phyloP scores from a whole-genome alignment of 2,113 vertebrate species.

The Xyrauchen texanus region DNA sequence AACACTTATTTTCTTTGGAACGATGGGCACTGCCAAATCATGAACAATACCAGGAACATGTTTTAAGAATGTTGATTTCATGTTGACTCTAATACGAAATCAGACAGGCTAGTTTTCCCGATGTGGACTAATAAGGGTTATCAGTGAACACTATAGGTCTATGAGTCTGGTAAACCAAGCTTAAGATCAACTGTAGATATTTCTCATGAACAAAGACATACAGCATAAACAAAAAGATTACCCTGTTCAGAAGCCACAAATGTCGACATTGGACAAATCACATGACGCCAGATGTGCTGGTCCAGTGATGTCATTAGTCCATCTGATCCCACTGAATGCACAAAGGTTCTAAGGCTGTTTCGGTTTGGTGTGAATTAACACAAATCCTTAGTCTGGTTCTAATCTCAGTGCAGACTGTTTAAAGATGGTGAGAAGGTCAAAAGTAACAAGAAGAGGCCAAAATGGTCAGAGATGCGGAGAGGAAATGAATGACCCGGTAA shows the following conservation, averaged over 20 bases:
- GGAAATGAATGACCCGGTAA: slow-evolving; percentile 85
- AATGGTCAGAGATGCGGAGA: slow-evolving; percentile 79
- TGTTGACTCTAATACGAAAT: slow-evolving; percentile 2
- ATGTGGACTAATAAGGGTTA: background rate
- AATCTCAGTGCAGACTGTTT: slow-evolving; percentile 1
- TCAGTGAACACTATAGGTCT: background rate
- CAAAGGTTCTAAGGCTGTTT: slow-evolving; percentile 56
- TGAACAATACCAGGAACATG: no score
- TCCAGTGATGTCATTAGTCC: slow-evolving; percentile 29
- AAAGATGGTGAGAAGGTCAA: slow-evolving; percentile 61
- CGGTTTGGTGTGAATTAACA: background rate
- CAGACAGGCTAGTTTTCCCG: background rate
- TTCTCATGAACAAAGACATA: slow-evolving; percentile 6
- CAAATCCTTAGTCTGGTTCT: slow-evolving; percentile 10
- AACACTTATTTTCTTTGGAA: no score
- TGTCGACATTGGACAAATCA: slow-evolving; percentile 52
- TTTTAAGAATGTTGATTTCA: background rate
- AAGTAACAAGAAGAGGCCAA: slow-evolving; percentile 81
- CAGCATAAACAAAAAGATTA: slow-evolving; percentile 26
- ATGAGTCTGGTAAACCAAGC: slow-evolving; percentile 12
- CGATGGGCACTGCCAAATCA: no score
- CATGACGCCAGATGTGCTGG: slow-evolving; percentile 7
- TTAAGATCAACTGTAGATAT: background rate
- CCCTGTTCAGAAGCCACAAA: slow-evolving; percentile 60
- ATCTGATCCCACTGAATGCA: slow-evolving; percentile 46